These are phyloP conservation scores for Melanerpes formicivorus DNA, from an alignment of 2,113 vertebrate species.

Conservation along the genomic window DNA sequence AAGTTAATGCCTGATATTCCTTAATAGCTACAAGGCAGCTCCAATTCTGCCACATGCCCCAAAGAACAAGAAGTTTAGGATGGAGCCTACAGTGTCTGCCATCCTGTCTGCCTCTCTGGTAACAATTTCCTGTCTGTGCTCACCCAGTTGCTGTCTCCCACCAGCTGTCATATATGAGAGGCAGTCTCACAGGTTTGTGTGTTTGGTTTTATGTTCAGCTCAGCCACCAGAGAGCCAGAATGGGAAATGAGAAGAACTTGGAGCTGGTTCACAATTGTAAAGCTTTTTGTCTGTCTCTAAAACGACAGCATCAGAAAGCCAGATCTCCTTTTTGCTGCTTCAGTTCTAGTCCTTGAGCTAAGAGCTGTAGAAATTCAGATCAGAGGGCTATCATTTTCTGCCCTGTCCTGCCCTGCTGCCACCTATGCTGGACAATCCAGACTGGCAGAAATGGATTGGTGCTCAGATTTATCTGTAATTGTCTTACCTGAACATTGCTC, in stretches of 20 bases:
- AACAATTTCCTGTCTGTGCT: background rate
- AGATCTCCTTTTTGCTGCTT: background rate
- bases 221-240: background rate
- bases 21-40: background rate
- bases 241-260: background rate
- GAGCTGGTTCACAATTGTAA: background rate
- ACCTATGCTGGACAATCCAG: background rate
- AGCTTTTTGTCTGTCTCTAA: background rate
- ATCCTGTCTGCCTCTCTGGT: conserved; percentile 16
- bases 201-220: background rate
- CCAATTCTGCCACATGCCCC: background rate
- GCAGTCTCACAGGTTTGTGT: background rate
- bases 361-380: background rate
- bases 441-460: background rate
- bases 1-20: background rate
- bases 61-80: background rate
- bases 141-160: background rate
- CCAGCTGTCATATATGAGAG: conserved; percentile 19
- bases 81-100: background rate
- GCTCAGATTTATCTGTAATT: background rate
- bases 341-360: background rate
- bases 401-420: background rate
- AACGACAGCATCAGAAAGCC: background rate
- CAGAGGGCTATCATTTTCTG: background rate
- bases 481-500: background rate